phyloP scores from a whole-genome alignment of 2,888 invertebrate genomes.

The Coronaproctus castanopsis region DNA sequence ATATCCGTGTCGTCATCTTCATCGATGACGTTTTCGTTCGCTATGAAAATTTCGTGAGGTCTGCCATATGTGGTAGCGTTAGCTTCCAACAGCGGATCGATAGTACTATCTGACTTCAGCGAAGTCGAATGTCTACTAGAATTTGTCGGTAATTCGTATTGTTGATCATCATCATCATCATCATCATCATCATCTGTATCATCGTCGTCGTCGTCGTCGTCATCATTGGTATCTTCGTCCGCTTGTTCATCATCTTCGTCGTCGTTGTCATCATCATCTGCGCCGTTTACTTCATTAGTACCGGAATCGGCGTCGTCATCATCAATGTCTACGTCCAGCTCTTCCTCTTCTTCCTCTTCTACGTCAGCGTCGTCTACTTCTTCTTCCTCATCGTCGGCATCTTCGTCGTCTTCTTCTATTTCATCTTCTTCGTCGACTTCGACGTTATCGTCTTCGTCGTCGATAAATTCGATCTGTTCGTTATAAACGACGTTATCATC shows the following conservation, averaged over 20 bases:
- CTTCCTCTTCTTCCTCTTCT: neutral
- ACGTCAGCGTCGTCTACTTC: neutral
- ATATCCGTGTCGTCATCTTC: neutral
- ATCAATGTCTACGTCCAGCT: neutral
- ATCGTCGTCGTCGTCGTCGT: neutral
- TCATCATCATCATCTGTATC: neutral
- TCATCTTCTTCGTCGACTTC: constrained; percentile 3
- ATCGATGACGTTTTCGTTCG: neutral
- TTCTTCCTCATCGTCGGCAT: constrained; percentile 5
- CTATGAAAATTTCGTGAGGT: too few relatives aligned
- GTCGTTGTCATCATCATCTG: neutral
- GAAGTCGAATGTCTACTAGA: too few relatives aligned
- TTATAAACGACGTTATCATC: constrained; percentile 11
- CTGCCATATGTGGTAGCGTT: too few relatives aligned
- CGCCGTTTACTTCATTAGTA: neutral
- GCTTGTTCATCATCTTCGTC: neutral
- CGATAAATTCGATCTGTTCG: too few relatives aligned
- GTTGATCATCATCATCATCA: neutral
- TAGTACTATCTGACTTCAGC: too few relatives aligned
- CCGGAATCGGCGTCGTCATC: neutral
- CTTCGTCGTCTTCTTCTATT: neutral
- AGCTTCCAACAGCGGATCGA: too few relatives aligned
- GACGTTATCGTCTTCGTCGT: constrained; percentile 16
- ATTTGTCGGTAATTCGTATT: too few relatives aligned
- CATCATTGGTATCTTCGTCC: neutral